A percentile compares a stretch with the other conserved stretches of the same genome.
phyloP scores from a whole-genome alignment of 2,888 invertebrate species.

The Nebria brevicollis region DNA sequence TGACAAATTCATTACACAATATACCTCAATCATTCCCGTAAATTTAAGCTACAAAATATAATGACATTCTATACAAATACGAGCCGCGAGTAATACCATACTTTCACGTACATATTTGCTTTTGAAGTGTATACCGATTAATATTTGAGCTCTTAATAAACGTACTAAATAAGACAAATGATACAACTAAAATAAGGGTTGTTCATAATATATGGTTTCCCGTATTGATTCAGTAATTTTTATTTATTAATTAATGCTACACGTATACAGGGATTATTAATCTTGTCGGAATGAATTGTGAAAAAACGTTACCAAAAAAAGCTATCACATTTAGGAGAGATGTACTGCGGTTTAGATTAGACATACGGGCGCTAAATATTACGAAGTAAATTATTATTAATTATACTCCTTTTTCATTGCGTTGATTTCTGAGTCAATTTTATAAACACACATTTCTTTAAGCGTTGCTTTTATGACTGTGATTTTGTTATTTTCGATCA shows the following conservation, averaged over 20 bases:
- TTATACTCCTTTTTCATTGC: no score
- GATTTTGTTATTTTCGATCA: no score
- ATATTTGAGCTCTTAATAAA: conserved; percentile 38
- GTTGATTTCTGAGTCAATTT: no score
- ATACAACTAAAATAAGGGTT: neutral
- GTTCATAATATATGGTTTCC: conserved; percentile 14
- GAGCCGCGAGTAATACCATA: neutral
- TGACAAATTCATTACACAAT: conserved; percentile 1
- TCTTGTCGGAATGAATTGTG: conserved; percentile 33
- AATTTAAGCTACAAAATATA: neutral
- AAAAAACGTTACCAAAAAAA: no score
- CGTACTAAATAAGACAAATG: conserved; percentile 2
- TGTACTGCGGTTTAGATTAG: no score
- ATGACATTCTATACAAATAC: neutral
- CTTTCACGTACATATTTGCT: neutral
- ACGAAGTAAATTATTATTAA: no score
- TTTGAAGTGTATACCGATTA: conserved; percentile 20
- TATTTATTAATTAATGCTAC: conserved; percentile 33
- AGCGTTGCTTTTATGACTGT: no score
- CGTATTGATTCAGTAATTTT: conserved; percentile 42
- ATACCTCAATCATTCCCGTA: neutral
- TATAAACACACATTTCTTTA: no score
- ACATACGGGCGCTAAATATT: no score
- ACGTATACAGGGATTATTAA: conserved; percentile 32
- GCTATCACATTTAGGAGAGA: no score